phyloP scores from a whole-genome alignment of 2,888 invertebrate species.

The Eupithecia centaureata region DNA sequence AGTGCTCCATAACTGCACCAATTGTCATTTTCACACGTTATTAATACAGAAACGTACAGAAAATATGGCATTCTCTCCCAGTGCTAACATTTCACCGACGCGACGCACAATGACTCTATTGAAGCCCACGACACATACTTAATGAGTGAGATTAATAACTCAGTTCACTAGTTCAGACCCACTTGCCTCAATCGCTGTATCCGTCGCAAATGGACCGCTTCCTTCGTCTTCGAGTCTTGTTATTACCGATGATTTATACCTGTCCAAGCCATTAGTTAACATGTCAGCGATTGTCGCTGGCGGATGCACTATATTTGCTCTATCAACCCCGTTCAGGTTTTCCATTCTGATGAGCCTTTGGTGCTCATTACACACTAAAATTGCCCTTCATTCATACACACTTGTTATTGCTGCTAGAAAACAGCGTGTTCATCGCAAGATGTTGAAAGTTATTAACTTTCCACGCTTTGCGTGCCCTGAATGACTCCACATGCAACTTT shows the following conservation, averaged over 20 bases:
- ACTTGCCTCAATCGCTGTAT: conserved; percentile 77
- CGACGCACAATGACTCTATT: conserved; percentile 52
- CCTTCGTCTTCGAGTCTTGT: conserved; percentile 72
- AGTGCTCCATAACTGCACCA: conserved; percentile 3
- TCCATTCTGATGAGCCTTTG: conserved; percentile 42
- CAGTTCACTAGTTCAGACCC: conserved; percentile 61
- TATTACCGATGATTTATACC: conserved; percentile 82
- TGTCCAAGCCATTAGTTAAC: conserved; percentile 76
- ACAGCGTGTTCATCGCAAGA: background rate
- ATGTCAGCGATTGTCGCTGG: conserved; percentile 71
- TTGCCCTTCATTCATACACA: conserved; percentile 19
- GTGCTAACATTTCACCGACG: conserved; percentile 24
- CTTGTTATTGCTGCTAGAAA: conserved; percentile 2
- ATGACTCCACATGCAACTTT: conserved; percentile 36
- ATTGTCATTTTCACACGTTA: conserved; percentile 23
- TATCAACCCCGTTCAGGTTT: conserved; percentile 56
- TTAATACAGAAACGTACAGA: conserved; percentile 20
- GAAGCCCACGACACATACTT: conserved; percentile 47
- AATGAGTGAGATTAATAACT: conserved; percentile 65
- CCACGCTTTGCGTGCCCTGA: conserved; percentile 11
- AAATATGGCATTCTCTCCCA: conserved; percentile 19
- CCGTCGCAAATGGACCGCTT: conserved; percentile 81
- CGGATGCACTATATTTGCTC: conserved; percentile 77
- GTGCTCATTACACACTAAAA: conserved; percentile 33
- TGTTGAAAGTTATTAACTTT: conserved; percentile 9